These are phyloP conservation scores for Tetragonula clypearis DNA, from an alignment of 1,140 invertebrate species.

Conservation along the genomic window DNA sequence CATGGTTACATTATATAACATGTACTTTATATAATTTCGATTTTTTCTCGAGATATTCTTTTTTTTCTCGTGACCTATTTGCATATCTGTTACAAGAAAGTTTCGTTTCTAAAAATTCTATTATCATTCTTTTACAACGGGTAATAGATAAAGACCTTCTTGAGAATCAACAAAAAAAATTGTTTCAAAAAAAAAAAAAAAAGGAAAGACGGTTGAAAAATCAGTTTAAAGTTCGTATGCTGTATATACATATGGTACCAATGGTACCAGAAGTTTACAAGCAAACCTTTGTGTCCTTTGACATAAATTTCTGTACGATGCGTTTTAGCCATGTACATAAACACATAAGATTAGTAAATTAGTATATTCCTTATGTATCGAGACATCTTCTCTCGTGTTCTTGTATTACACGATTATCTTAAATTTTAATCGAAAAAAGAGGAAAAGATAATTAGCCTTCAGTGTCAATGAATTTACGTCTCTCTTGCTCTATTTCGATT, in stretches of 20 bases:
- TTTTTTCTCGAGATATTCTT: background rate
- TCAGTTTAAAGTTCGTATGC: background rate
- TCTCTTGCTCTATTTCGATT: slow-evolving; percentile 8
- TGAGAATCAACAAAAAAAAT: background rate
- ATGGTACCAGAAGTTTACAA: background rate
- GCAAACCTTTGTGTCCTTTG: background rate
- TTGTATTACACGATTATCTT: background rate
- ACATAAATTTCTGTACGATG: background rate
- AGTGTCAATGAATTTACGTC: slow-evolving; percentile 18
- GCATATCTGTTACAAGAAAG: background rate
- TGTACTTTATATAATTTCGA: background rate
- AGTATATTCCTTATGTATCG: background rate
- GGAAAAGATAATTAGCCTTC: slow-evolving; percentile 10
- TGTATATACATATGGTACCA: background rate
- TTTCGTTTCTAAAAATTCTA: background rate
- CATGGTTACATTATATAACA: background rate
- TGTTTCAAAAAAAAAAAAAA: background rate
- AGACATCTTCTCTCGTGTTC: background rate
- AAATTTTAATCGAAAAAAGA: slow-evolving; percentile 8
- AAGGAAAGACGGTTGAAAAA: background rate
- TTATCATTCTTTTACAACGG: background rate
- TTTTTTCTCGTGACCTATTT: background rate
- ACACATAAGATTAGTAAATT: too few relatives aligned
- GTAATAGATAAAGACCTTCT: background rate
- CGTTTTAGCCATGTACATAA: too few relatives aligned